These are phyloP conservation scores for Microcebus jonahi DNA, from an alignment of 2,113 vertebrate species.

Conservation along the genomic window DNA sequence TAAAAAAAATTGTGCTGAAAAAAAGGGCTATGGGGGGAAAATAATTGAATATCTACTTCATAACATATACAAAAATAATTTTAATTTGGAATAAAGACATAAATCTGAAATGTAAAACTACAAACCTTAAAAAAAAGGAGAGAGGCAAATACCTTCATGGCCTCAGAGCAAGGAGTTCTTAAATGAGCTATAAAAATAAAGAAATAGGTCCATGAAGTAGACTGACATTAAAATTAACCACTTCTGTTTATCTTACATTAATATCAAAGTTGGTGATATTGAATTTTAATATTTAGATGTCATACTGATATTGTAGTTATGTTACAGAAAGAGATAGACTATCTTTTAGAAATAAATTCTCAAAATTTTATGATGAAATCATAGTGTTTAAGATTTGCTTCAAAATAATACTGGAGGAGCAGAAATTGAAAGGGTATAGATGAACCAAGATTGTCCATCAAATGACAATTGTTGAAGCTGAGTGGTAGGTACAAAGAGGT, in stretches of 20 bases:
- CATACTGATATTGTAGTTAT: not conserved
- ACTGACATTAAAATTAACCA: not conserved
- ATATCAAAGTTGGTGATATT: not conserved
- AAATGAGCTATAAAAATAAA: not conserved
- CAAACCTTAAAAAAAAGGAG: not conserved
- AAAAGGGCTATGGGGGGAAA: not conserved
- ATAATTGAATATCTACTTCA: not conserved
- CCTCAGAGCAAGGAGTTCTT: not conserved
- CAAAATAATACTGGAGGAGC: not conserved
- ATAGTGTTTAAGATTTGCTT: not conserved
- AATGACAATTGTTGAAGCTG: not conserved
- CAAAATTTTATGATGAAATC: not conserved
- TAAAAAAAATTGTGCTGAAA: not conserved
- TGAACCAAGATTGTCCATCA: not conserved
- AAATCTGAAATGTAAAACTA: not conserved
- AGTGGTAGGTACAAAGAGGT: not conserved
- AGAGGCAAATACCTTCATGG: not conserved
- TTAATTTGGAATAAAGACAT: not conserved
- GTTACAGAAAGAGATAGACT: not conserved
- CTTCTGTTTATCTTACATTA: not conserved
- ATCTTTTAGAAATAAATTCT: not conserved
- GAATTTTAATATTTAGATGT: not conserved
- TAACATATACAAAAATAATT: not conserved
- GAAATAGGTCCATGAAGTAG: not conserved
- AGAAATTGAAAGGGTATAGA: not conserved